Percentiles rank a stretch among this genome's conserved stretches.
These are phyloP conservation scores for Netelia melanura DNA, from an alignment of 2,888 invertebrate genomes.

Conservation along the genomic window DNA sequence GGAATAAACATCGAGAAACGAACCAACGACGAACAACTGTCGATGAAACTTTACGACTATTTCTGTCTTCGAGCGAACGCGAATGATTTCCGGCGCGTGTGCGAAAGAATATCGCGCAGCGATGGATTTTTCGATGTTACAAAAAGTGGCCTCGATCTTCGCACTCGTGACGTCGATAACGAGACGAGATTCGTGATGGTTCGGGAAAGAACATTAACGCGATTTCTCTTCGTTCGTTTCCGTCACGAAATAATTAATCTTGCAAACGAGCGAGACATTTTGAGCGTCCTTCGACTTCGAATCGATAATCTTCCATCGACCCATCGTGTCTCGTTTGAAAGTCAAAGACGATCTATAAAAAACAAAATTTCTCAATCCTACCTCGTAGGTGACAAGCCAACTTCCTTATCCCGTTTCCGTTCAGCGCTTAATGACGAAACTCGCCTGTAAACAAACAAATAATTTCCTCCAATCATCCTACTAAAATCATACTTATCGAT, in stretches of 20 bases:
- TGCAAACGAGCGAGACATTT: too few species aligned
- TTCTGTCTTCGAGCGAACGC: background rate
- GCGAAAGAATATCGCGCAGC: background rate
- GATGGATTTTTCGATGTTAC: background rate
- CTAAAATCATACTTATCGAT: conserved; percentile 23
- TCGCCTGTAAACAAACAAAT: conserved; percentile 39
- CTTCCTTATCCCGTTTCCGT: background rate
- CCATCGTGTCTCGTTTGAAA: background rate
- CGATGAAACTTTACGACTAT: conserved; percentile 2
- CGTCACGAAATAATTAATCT: too few species aligned
- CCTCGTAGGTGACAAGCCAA: conserved; percentile 2
- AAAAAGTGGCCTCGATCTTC: background rate
- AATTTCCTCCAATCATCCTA: background rate
- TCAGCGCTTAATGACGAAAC: background rate
- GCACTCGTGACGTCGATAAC: too few species aligned
- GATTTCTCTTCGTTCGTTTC: too few species aligned
- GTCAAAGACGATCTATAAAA: background rate
- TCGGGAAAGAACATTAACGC: too few species aligned
- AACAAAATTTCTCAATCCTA: conserved; percentile 33
- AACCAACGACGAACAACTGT: conserved; percentile 4
- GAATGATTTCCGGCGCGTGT: background rate
- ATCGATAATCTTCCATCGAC: too few species aligned
- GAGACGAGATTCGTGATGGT: too few species aligned
- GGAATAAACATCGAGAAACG: conserved; percentile 13
- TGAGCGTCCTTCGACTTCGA: too few species aligned